These are phyloP conservation scores for Petrocephalus schoutedeni DNA, from an alignment of 2,797 vertebrate species.

Conservation along the genomic window DNA sequence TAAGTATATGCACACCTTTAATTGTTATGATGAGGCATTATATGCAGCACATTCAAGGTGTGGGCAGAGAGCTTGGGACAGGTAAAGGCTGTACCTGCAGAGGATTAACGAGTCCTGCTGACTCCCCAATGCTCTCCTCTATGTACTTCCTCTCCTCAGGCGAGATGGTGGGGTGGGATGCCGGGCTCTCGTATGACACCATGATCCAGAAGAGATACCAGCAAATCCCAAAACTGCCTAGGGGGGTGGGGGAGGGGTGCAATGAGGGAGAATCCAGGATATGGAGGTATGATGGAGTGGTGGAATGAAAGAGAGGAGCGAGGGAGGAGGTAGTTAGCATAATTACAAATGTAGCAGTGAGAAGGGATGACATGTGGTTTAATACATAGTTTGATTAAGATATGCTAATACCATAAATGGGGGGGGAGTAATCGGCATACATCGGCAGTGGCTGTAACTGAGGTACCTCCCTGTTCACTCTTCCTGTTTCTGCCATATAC, in stretches of 20 bases:
- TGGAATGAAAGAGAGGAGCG: not conserved
- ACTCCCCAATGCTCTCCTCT: slow-evolving; percentile 82
- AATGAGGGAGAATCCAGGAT: not conserved
- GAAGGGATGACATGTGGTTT: not conserved
- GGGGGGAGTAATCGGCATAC: not conserved
- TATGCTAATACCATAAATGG: not conserved
- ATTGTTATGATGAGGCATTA: not conserved
- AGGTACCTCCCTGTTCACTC: not conserved
- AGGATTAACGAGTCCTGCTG: slow-evolving; percentile 62
- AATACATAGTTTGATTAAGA: not conserved
- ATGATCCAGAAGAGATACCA: slow-evolving; percentile 90
- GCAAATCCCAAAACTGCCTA: slow-evolving; percentile 79
- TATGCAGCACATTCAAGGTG: not conserved
- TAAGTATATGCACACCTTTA: not conserved
- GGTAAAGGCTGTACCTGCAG: slow-evolving; percentile 54
- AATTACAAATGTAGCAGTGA: not conserved
- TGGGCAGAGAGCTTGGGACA: not conserved
- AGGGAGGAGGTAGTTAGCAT: not conserved
- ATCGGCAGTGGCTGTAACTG: not conserved
- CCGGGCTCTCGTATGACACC: slow-evolving; percentile 86
- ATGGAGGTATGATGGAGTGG: not conserved
- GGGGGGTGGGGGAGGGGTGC: not conserved
- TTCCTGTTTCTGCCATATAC: not conserved
- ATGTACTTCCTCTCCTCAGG: slow-evolving; percentile 82
- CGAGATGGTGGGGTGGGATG: slow-evolving; percentile 81